Evolutionary conservation across 1,140 invertebrate genomes (phyloP).

Genomic region (Periplaneta americana): DNA sequence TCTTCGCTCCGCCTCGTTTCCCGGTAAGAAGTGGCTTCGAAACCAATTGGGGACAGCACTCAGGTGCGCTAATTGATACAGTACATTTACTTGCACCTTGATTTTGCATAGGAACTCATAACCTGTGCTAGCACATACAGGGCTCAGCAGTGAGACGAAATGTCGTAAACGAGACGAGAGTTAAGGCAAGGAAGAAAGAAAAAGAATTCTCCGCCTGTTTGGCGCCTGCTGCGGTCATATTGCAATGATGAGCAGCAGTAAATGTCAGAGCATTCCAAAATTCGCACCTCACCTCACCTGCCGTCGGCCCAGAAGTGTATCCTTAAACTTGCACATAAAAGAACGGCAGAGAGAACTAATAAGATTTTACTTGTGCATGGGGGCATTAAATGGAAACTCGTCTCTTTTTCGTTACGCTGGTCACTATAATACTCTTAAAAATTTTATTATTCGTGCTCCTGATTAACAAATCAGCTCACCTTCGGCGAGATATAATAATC

Average conservation of each 20-base stretch:
- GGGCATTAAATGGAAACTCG: too few relatives aligned
- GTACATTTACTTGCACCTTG: background rate
- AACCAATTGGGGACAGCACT: background rate
- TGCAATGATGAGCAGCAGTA: background rate
- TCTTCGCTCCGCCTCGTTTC: background rate
- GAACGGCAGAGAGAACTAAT: too few relatives aligned
- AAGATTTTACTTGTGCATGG: too few relatives aligned
- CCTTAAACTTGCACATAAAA: too few relatives aligned
- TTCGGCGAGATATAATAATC: too few relatives aligned
- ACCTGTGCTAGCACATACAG: background rate
- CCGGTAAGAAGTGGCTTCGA: background rate
- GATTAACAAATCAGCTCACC: too few relatives aligned
- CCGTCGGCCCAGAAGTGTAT: background rate
- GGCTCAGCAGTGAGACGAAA: background rate
- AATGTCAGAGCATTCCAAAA: background rate
- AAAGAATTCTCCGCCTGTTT: background rate
- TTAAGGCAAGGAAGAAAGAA: background rate
- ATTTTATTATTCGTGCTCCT: too few relatives aligned
- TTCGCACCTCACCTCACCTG: background rate
- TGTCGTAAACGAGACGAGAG: background rate
- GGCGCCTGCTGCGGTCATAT: background rate
- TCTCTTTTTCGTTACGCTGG: too few relatives aligned
- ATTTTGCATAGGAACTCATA: background rate
- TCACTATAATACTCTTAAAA: too few relatives aligned
- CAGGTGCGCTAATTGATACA: background rate